phyloP scores from a whole-genome alignment of 2,113 vertebrate genomes.

The Halcyon malimbica region DNA sequence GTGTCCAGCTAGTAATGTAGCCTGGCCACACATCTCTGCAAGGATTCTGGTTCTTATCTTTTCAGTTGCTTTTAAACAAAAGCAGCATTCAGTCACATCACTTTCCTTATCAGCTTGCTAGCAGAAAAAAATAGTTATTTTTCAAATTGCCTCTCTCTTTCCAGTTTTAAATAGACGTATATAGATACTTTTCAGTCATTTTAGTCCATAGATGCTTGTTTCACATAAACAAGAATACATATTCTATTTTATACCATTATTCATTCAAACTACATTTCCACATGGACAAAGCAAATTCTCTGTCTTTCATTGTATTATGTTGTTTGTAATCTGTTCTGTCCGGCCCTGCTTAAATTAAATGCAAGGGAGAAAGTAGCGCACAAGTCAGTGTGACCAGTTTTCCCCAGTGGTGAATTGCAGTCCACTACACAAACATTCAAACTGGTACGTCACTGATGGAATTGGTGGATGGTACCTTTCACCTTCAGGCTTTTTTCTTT shows the following conservation, averaged over 20 bases:
- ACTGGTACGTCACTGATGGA: background rate
- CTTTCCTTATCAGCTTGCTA: constrained; percentile 54
- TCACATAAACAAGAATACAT: constrained; percentile 6
- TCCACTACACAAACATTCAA: background rate
- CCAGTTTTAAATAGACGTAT: constrained; percentile 9
- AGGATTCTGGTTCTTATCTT: constrained; percentile 54
- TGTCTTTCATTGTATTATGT: background rate
- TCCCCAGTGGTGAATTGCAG: background rate
- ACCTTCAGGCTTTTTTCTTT: background rate
- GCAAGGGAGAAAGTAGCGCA: background rate
- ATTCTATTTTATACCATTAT: background rate
- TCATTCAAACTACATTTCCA: background rate
- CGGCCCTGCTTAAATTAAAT: background rate
- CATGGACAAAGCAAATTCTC: background rate
- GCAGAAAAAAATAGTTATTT: constrained; percentile 67
- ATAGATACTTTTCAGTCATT: constrained; percentile 9
- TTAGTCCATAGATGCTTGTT: background rate
- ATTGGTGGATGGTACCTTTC: background rate
- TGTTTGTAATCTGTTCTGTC: background rate
- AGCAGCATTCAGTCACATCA: constrained; percentile 58
- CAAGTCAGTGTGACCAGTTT: background rate
- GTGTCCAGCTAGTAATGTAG: constrained; percentile 57
- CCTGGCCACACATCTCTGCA: constrained; percentile 44
- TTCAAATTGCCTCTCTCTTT: constrained; percentile 62
- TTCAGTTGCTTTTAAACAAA: constrained; percentile 50